phyloP scores from a whole-genome alignment of 2,113 vertebrate species.

The Melanerpes formicivorus region DNA sequence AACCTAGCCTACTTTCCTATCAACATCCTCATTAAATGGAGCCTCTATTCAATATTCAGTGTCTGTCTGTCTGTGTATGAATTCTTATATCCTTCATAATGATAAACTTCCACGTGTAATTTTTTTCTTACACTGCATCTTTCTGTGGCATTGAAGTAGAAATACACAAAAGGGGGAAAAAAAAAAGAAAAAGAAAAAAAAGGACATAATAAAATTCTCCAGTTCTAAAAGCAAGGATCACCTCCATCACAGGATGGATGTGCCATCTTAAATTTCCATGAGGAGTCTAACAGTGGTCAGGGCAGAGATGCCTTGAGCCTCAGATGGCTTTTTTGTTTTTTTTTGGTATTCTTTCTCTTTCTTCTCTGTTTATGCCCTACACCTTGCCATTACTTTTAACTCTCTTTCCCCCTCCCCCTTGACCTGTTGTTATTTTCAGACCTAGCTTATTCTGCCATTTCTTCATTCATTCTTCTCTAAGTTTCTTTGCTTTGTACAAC shows the following conservation, averaged over 20 bases:
- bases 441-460: background rate
- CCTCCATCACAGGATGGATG: background rate
- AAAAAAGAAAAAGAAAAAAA: too few species aligned
- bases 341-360: background rate
- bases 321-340: background rate
- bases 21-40: background rate
- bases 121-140: background rate
- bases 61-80: background rate
- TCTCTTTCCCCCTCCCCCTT: too few species aligned
- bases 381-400: background rate
- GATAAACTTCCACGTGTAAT: background rate
- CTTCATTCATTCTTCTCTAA: background rate
- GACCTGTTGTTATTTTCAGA: background rate
- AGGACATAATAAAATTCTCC: background rate
- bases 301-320: background rate
- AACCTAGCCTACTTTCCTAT: background rate
- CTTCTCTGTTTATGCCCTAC: accelerated
- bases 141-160: background rate
- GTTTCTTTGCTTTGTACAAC: background rate
- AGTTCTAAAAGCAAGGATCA: background rate
- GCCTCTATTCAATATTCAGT: background rate
- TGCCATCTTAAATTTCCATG: background rate
- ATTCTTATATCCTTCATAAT: background rate
- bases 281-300: background rate
- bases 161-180: background rate